A percentile compares a stretch with the other conserved stretches of the same genome.
Evolutionary conservation across 2,797 vertebrate genomes (phyloP).

Genomic region (Parambassis ranga): DNA sequence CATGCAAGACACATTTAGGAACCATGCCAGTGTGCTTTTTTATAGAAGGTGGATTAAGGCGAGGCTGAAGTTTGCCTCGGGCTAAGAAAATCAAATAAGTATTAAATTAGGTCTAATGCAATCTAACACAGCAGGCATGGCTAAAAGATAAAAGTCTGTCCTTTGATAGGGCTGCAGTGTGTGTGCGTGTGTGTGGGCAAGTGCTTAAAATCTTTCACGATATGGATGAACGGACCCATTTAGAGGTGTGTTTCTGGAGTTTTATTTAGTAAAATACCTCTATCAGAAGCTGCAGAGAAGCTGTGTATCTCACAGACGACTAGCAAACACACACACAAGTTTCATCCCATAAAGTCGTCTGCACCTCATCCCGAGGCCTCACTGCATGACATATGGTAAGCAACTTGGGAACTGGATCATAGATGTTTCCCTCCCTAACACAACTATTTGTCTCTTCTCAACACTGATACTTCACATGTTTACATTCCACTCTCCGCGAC

Average conservation of each 20-base stretch:
- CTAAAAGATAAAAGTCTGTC: slow-evolving; percentile 43
- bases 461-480: slow-evolving; percentile 20
- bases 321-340: slow-evolving; percentile 46
- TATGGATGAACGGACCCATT: background rate
- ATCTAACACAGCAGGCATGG: slow-evolving; percentile 25
- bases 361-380: slow-evolving; percentile 24
- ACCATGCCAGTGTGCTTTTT: slow-evolving; percentile 35
- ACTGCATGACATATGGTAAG: slow-evolving; percentile 41
- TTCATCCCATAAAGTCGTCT: slow-evolving; percentile 28
- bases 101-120: slow-evolving; percentile 45
- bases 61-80: slow-evolving; percentile 32
- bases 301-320: too few relatives aligned
- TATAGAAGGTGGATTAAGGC: slow-evolving; percentile 4
- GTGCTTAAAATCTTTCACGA: background rate
- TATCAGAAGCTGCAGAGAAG: slow-evolving; percentile 30
- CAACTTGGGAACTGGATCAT: slow-evolving; percentile 45
- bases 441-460: slow-evolving; percentile 9
- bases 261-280: slow-evolving; percentile 15
- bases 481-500: slow-evolving; percentile 25
- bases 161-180: slow-evolving; percentile 7
- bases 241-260: slow-evolving; percentile 8
- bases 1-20: slow-evolving; percentile 28
- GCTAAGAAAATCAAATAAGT: slow-evolving; percentile 40
- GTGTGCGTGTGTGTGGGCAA: background rate
- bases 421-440: slow-evolving; percentile 17